These are phyloP conservation scores for Anoplius nigerrimus DNA, from an alignment of 2,888 invertebrate genomes.

Conservation along the genomic window DNA sequence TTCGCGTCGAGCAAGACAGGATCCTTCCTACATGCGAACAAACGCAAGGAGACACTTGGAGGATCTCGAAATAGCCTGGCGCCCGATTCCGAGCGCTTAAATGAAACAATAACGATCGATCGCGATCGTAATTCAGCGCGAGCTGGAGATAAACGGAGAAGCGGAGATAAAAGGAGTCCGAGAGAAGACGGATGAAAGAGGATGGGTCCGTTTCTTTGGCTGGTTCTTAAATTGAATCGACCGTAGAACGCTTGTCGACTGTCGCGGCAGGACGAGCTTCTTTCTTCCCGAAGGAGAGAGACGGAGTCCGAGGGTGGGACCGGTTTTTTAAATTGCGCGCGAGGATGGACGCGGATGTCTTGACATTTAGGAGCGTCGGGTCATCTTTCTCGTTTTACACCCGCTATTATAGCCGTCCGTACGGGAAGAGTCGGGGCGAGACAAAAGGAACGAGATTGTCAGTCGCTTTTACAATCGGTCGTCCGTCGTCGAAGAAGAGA, in stretches of 20 bases:
- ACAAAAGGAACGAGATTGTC: neutral
- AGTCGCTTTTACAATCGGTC: too few species aligned
- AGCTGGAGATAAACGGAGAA: neutral
- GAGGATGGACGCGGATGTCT: constrained; percentile 14
- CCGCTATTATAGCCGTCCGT: neutral
- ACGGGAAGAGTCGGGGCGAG: neutral
- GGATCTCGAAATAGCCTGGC: too few species aligned
- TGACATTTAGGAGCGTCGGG: constrained; percentile 34
- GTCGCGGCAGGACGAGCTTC: constrained; percentile 23
- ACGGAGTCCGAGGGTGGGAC: constrained; percentile 19
- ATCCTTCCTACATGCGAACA: too few species aligned
- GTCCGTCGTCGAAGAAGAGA: too few species aligned
- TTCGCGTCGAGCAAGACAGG: too few species aligned
- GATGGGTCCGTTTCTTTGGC: constrained; percentile 6
- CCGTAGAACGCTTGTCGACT: constrained; percentile 26
- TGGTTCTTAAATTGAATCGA: constrained; percentile 18
- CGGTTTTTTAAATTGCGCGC: constrained; percentile 46
- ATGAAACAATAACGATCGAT: constrained; percentile 6
- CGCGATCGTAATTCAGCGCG: neutral
- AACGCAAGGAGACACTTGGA: too few species aligned
- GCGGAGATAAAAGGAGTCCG: too few species aligned
- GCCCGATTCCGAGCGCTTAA: neutral
- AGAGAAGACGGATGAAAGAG: neutral
- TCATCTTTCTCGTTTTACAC: constrained; percentile 21
- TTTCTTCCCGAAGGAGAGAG: neutral